Percentiles rank a stretch among this genome's conserved stretches.
phyloP scores from a whole-genome alignment of 2,113 vertebrate genomes.

The Hirundichthys speculiger region DNA sequence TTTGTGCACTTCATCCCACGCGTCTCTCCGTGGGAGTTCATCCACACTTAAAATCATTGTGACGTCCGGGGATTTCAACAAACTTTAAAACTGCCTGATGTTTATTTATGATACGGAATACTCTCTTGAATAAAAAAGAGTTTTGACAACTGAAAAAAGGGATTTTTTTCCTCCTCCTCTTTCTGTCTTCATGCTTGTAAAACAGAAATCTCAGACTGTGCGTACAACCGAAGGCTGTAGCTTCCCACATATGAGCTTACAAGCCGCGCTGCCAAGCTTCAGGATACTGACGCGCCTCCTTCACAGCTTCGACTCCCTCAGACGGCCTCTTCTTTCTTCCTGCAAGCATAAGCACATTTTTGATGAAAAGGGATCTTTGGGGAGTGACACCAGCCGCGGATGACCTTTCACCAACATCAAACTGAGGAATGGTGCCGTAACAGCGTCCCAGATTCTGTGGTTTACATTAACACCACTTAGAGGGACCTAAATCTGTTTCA shows the following conservation, averaged over 20 bases:
- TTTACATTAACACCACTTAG: slow-evolving; percentile 53
- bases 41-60: too few relatives aligned
- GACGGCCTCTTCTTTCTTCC: slow-evolving; percentile 16
- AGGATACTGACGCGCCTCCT: neutral
- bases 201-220: too few relatives aligned
- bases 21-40: too few relatives aligned
- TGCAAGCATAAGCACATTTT: slow-evolving; percentile 23
- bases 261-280: neutral
- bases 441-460: slow-evolving; percentile 30
- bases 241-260: neutral
- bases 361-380: slow-evolving; percentile 16
- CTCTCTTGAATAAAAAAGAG: too few relatives aligned
- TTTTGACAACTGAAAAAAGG: too few relatives aligned
- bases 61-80: too few relatives aligned
- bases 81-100: too few relatives aligned
- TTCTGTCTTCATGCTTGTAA: too few relatives aligned
- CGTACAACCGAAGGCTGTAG: too few relatives aligned
- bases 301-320: slow-evolving; percentile 12
- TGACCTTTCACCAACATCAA: slow-evolving; percentile 41
- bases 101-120: too few relatives aligned
- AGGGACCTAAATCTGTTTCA: slow-evolving; percentile 36
- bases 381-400: slow-evolving; percentile 27
- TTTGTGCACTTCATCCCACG: too few relatives aligned
- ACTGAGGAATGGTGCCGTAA: slow-evolving; percentile 17
- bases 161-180: too few relatives aligned